phyloP scores from a whole-genome alignment of 2,797 vertebrate genomes.

The Melopsittacus undulatus region DNA sequence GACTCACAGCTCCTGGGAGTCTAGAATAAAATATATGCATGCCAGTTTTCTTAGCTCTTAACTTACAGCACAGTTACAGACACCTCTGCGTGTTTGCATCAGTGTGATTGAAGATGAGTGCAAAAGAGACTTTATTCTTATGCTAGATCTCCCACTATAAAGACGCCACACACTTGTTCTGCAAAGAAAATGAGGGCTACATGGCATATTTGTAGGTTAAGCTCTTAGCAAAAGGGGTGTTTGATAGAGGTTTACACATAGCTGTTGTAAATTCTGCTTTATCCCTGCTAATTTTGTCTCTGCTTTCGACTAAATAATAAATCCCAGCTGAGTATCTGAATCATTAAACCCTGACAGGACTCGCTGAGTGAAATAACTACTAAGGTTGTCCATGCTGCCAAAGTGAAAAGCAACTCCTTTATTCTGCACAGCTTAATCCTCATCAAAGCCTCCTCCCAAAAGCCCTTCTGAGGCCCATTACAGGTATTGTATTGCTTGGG shows the following conservation, averaged over 20 bases:
- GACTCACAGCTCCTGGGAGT: constrained; percentile 18
- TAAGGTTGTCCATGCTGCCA: background rate
- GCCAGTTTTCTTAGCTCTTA: background rate
- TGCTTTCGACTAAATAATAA: constrained; percentile 15
- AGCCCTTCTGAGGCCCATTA: background rate
- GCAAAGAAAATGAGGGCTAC: background rate
- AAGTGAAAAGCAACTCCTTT: background rate
- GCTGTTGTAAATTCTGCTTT: constrained; percentile 37
- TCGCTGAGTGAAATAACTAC: background rate
- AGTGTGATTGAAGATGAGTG: constrained; percentile 1
- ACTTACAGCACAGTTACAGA: background rate
- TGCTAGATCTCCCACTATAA: background rate
- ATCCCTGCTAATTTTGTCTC: constrained; percentile 24
- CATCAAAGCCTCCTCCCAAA: background rate
- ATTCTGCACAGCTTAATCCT: background rate
- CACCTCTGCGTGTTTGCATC: background rate
- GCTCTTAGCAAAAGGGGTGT: background rate
- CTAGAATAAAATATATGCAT: background rate
- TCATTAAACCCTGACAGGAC: background rate
- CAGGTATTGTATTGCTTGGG: background rate
- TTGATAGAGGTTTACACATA: background rate
- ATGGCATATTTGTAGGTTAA: constrained; percentile 22
- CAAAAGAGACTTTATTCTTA: background rate
- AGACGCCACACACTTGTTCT: background rate
- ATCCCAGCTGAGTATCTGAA: background rate